These are phyloP conservation scores for Toxonevra muliebris DNA, from an alignment of 2,888 invertebrate genomes.

Conservation along the genomic window DNA sequence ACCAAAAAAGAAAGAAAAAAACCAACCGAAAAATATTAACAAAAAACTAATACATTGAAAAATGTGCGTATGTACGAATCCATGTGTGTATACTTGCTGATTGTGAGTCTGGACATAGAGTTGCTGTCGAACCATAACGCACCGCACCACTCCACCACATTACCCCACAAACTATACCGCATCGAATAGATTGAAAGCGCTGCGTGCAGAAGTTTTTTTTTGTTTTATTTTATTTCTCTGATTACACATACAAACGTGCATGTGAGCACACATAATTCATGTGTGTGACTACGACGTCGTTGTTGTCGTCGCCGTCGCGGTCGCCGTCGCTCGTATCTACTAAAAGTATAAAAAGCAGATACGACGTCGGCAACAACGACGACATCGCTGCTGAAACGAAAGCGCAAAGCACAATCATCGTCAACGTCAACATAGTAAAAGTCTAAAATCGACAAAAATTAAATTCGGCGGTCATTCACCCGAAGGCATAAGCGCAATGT, in stretches of 20 bases:
- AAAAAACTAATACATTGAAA: slow-evolving; percentile 14
- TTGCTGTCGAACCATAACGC: background rate
- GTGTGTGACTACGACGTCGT: background rate
- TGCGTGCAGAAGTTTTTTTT: slow-evolving; percentile 16
- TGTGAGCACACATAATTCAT: background rate
- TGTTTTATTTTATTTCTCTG: background rate
- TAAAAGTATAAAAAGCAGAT: background rate
- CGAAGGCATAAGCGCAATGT: slow-evolving; percentile 41
- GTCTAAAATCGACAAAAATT: slow-evolving; percentile 61
- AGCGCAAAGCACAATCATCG: slow-evolving; percentile 20
- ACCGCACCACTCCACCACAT: background rate
- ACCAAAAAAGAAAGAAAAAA: slow-evolving; percentile 16
- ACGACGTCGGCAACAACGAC: background rate
- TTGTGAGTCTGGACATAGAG: slow-evolving; percentile 32
- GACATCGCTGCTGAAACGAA: background rate
- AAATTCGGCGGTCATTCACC: slow-evolving; percentile 65
- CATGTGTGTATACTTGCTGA: slow-evolving; percentile 14
- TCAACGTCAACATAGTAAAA: slow-evolving; percentile 55
- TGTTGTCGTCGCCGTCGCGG: slow-evolving; percentile 17
- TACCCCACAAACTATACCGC: background rate
- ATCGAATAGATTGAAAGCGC: slow-evolving; percentile 11
- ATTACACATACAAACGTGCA: slow-evolving; percentile 14
- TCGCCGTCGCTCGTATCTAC: background rate
- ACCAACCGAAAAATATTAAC: background rate
- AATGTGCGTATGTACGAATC: slow-evolving; percentile 7